Evolutionary conservation across 2,113 vertebrate genomes (phyloP).

Genomic region (Spheniscus mendiculus): DNA sequence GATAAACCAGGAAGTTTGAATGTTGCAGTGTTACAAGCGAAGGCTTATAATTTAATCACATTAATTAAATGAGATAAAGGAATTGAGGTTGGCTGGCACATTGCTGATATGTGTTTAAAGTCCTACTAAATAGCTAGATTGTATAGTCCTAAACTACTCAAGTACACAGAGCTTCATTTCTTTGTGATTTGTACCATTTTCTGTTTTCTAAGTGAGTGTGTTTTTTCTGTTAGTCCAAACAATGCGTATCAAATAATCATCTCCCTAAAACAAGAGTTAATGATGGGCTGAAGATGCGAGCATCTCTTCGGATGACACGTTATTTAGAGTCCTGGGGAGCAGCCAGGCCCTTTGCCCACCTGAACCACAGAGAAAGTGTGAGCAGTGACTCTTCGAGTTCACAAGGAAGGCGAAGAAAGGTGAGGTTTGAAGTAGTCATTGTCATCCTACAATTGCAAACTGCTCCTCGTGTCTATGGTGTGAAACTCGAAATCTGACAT

Average conservation of each 20-base stretch:
- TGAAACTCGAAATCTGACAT: background rate
- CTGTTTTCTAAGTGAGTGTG: background rate
- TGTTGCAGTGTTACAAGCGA: background rate
- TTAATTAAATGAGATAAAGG: background rate
- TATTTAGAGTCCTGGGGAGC: slow-evolving; percentile 98
- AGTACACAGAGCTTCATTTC: background rate
- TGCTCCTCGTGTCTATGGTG: accelerated
- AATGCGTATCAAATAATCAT: slow-evolving; percentile 73
- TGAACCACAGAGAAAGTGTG: slow-evolving; percentile 89
- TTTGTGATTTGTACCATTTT: background rate
- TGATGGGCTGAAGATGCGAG: slow-evolving; percentile 92
- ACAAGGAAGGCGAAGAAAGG: slow-evolving; percentile 83
- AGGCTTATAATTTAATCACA: background rate
- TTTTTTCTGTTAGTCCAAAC: slow-evolving; percentile 81
- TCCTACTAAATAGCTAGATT: background rate
- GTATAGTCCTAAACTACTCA: background rate
- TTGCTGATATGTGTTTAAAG: background rate
- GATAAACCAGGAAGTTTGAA: background rate
- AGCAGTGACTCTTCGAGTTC: slow-evolving; percentile 77
- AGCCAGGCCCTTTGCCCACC: slow-evolving; percentile 92
- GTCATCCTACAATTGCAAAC: background rate
- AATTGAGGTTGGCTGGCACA: background rate
- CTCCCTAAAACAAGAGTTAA: slow-evolving; percentile 83
- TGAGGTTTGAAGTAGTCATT: background rate
- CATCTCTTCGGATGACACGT: slow-evolving; percentile 94